Conservation (phyloP, 2,888 invertebrate genomes). For the Aporophyla nigra region DNA sequence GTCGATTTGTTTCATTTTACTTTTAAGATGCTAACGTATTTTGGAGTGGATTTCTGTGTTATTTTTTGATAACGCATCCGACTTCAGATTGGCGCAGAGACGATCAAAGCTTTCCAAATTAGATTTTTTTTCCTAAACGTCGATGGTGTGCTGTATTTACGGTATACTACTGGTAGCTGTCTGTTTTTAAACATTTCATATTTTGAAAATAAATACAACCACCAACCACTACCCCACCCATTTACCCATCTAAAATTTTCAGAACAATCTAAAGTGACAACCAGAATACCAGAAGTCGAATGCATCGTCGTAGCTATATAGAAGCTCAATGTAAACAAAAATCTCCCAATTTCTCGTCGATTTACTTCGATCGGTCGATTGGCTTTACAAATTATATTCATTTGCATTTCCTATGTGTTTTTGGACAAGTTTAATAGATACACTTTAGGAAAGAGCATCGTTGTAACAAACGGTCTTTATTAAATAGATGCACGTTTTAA, state of each 20-base stretch:
- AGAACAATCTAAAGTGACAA: background rate
- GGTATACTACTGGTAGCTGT: too few species aligned
- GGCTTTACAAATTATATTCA: constrained; percentile 51
- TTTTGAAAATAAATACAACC: too few species aligned
- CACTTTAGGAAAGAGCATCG: background rate
- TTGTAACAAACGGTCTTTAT: constrained; percentile 2
- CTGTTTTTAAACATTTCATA: too few species aligned
- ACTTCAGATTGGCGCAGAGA: too few species aligned
- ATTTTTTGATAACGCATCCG: too few species aligned
- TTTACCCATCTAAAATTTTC: too few species aligned
- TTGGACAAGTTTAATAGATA: background rate
- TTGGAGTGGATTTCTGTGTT: too few species aligned
- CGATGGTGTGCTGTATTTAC: too few species aligned
- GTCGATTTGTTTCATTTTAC: constrained; percentile 63
- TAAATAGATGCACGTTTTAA: background rate
- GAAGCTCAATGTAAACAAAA: constrained; percentile 15
- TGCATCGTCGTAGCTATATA: background rate
- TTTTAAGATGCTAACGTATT: constrained; percentile 39
- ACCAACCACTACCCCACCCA: too few species aligned
- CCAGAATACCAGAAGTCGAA: background rate
- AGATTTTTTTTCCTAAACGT: too few species aligned
- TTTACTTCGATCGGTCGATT: constrained; percentile 46
- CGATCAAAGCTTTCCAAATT: too few species aligned
- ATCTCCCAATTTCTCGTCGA: constrained; percentile 16
- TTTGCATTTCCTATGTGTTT: constrained; percentile 21